Percentiles rank a stretch among this genome's conserved stretches.
These are phyloP conservation scores for Drosophila melanica DNA, from an alignment of 1,140 invertebrate genomes.

Conservation along the genomic window DNA sequence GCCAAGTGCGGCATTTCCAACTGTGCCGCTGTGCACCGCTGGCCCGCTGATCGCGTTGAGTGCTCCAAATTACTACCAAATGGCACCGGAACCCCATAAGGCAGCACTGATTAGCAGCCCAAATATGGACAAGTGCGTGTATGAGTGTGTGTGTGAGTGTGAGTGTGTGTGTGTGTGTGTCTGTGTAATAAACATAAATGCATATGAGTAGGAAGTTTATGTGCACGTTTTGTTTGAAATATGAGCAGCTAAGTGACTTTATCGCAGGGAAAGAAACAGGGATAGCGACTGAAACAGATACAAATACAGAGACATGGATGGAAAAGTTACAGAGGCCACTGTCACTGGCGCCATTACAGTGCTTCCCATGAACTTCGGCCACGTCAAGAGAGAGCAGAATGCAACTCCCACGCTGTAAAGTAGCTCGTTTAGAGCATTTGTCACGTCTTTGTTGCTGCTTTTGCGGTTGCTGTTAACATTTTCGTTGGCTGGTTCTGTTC, in stretches of 20 bases:
- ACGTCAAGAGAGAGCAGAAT: conserved; percentile 36
- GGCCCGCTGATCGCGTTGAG: conserved; percentile 73
- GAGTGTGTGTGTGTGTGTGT: too few species aligned
- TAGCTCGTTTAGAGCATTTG: conserved; percentile 77
- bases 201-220: conserved; percentile 59
- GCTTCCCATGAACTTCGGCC: conserved; percentile 61
- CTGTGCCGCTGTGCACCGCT: conserved; percentile 61
- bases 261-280: conserved; percentile 31
- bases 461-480: conserved; percentile 7
- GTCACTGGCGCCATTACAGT: conserved; percentile 57
- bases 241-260: conserved; percentile 69
- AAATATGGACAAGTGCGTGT: conserved; percentile 13
- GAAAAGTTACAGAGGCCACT: conserved; percentile 4
- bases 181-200: conserved; percentile 26
- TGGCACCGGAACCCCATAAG: conserved; percentile 51
- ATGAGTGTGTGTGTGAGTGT: conserved; percentile 2
- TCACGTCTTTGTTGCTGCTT: conserved; percentile 69
- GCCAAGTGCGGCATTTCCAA: conserved; percentile 60
- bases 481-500: conserved; percentile 9
- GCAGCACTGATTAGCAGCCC: conserved; percentile 62
- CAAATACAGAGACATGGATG: conserved; percentile 1
- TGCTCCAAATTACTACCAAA: conserved; percentile 75
- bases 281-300: conserved; percentile 4
- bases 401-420: conserved; percentile 74
- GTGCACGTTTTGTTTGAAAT: conserved; percentile 73